These are phyloP conservation scores for Oreonectes daqikongensis DNA, from an alignment of 2,797 vertebrate species.

Conservation along the genomic window DNA sequence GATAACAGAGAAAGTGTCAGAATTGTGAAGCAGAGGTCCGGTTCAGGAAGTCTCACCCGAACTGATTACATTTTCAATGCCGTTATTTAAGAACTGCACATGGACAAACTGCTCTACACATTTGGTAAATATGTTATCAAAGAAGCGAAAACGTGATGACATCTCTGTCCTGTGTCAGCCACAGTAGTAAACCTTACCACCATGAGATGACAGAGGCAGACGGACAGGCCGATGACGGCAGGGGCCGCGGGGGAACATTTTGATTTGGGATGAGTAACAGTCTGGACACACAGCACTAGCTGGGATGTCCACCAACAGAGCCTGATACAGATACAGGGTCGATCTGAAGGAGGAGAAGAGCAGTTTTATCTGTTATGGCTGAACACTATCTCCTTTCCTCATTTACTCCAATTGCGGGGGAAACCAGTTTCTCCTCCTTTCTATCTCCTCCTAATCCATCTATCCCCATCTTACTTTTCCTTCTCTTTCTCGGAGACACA, in stretches of 20 bases:
- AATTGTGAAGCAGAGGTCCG: background rate
- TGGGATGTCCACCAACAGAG: slow-evolving; percentile 58
- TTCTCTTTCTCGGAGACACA: background rate
- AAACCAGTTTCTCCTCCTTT: background rate
- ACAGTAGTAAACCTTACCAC: too few species aligned
- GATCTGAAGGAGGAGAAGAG: slow-evolving; percentile 40
- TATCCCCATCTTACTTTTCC: background rate
- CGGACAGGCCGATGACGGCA: slow-evolving; percentile 44
- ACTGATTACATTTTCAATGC: background rate
- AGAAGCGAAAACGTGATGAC: too few species aligned
- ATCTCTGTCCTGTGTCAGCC: too few species aligned
- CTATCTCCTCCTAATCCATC: slow-evolving; percentile 1
- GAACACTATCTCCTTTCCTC: slow-evolving; percentile 11
- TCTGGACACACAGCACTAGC: slow-evolving; percentile 53
- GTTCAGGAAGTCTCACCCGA: background rate
- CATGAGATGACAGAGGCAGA: slow-evolving; percentile 57
- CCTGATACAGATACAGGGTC: slow-evolving; percentile 42
- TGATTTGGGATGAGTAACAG: slow-evolving; percentile 42
- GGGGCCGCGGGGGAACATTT: slow-evolving; percentile 24
- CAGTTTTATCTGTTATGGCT: slow-evolving; percentile 25
- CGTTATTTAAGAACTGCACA: background rate
- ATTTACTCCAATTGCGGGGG: slow-evolving; percentile 15
- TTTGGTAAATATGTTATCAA: too few species aligned
- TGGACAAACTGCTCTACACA: too few species aligned
- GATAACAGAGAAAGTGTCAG: background rate